These are phyloP conservation scores for Plutomurus gul DNA, from an alignment of 1,140 invertebrate species.

Conservation along the genomic window DNA sequence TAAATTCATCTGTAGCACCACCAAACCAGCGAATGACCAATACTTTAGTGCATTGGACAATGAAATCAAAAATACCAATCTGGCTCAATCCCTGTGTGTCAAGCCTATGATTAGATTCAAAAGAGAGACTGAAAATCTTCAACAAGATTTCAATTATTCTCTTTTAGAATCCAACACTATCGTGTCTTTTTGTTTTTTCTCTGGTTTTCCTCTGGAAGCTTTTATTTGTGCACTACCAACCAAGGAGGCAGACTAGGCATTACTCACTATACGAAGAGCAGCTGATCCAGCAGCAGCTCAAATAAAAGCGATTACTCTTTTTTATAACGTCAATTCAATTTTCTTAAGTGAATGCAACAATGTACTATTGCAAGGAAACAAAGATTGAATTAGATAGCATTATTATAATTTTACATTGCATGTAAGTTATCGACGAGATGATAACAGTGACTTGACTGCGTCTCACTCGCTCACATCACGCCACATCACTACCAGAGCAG, in stretches of 20 bases:
- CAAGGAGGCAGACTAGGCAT: too few species aligned
- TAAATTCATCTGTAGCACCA: background rate
- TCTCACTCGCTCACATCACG: background rate
- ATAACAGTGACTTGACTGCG: background rate
- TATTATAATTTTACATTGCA: slow-evolving; percentile 15
- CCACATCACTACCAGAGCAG: background rate
- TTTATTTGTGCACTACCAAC: too few species aligned
- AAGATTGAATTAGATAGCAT: slow-evolving; percentile 9
- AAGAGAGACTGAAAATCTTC: background rate
- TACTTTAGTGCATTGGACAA: background rate
- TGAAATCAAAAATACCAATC: background rate
- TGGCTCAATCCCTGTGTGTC: background rate
- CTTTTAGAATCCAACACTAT: background rate
- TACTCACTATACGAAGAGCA: too few species aligned
- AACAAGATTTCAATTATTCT: slow-evolving; percentile 18
- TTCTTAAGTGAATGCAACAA: background rate
- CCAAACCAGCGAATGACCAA: background rate
- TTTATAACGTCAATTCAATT: background rate
- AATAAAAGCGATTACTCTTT: background rate
- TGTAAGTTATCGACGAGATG: background rate
- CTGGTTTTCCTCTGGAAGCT: background rate
- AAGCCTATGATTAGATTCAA: too few species aligned
- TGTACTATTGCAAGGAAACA: background rate
- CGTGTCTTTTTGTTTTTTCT: background rate
- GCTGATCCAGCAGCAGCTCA: background rate